These are phyloP conservation scores for Julus scandinavius DNA, from an alignment of 2,888 invertebrate species.

Conservation along the genomic window DNA sequence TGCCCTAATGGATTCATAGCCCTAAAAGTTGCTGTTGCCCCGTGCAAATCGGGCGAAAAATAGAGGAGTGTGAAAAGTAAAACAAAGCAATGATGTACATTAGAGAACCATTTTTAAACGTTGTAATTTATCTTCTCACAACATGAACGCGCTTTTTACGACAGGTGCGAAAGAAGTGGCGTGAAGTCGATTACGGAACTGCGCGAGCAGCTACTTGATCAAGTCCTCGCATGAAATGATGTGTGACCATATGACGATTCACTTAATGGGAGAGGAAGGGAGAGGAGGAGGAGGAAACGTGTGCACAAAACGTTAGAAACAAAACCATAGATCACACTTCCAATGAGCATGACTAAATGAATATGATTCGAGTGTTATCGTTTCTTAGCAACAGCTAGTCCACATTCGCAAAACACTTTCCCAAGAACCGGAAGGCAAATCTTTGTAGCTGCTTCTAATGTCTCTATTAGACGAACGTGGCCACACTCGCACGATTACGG, in stretches of 20 bases:
- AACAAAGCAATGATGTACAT: background rate
- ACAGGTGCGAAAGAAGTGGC: slow-evolving; percentile 25
- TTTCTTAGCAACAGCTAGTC: background rate
- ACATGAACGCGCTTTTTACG: slow-evolving; percentile 21
- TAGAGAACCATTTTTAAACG: slow-evolving; percentile 5
- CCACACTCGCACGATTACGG: background rate
- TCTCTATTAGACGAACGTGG: too few relatives aligned
- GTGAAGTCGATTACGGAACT: background rate
- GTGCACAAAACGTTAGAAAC: background rate
- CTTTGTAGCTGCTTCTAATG: background rate
- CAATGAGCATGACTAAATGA: background rate
- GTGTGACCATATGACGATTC: slow-evolving; percentile 16
- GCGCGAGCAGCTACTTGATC: background rate
- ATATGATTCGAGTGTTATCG: background rate
- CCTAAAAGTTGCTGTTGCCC: too few relatives aligned
- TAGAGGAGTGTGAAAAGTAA: slow-evolving; percentile 9
- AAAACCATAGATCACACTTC: background rate
- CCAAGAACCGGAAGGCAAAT: slow-evolving; percentile 19
- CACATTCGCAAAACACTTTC: background rate
- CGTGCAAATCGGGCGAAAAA: background rate
- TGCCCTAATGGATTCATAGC: too few relatives aligned
- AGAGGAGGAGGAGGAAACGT: too few relatives aligned
- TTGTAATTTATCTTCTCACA: slow-evolving; percentile 11
- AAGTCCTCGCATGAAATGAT: background rate
- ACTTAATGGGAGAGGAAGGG: background rate